These are phyloP conservation scores for Aphidius ervi DNA, from an alignment of 1,140 invertebrate genomes.

Conservation along the genomic window DNA sequence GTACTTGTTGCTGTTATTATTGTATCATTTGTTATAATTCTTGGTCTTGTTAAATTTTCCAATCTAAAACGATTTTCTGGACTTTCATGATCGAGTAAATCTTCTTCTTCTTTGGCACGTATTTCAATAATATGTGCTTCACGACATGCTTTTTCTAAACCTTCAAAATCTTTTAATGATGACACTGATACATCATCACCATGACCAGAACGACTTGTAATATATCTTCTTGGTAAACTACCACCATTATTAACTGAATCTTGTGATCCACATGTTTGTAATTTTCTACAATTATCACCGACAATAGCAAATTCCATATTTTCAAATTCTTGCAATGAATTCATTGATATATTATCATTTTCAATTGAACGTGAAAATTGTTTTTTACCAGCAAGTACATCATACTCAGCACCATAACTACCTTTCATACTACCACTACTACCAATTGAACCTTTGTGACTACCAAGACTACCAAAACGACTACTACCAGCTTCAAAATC, in stretches of 20 bases:
- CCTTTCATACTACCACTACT: constrained; percentile 71
- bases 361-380: constrained; percentile 76
- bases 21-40: constrained; percentile 1
- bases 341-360: constrained; percentile 86
- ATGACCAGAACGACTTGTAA: constrained; percentile 64
- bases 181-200: constrained; percentile 88
- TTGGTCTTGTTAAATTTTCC: constrained; percentile 40
- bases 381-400: constrained; percentile 71
- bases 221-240: constrained; percentile 63
- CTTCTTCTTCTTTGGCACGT: constrained; percentile 80
- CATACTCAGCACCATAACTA: constrained; percentile 79
- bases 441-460: constrained; percentile 74
- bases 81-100: constrained; percentile 70
- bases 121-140: constrained; percentile 78
- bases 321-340: constrained; percentile 92
- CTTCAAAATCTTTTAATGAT: constrained; percentile 92
- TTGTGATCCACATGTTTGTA: constrained; percentile 61
- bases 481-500: constrained; percentile 78
- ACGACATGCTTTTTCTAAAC: constrained; percentile 81
- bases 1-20: constrained; percentile 26
- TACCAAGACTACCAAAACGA: constrained; percentile 73
- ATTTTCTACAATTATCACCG: constrained; percentile 57
- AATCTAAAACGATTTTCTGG: constrained; percentile 56
- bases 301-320: constrained; percentile 77
- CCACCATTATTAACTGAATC: constrained; percentile 73